phyloP scores from a whole-genome alignment of 2,888 invertebrate genomes.

The Boloria euphrosyne region DNA sequence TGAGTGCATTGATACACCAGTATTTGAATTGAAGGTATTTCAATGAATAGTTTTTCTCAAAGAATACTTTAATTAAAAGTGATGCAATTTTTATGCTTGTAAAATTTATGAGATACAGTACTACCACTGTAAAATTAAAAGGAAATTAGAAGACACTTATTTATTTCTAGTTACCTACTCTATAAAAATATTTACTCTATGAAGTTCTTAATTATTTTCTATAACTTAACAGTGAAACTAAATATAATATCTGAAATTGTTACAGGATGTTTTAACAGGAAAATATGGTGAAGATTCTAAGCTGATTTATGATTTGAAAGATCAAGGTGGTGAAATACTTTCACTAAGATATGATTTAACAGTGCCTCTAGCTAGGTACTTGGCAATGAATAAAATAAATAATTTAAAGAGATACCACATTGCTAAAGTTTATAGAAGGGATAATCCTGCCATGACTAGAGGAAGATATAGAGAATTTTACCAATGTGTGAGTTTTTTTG shows the following conservation, averaged over 20 bases:
- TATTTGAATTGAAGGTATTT: constrained; percentile 96
- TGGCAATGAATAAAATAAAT: constrained; percentile 98
- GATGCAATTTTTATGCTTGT: too few relatives aligned
- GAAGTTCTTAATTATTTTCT: too few relatives aligned
- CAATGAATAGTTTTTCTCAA: too few relatives aligned
- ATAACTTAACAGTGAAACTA: not conserved
- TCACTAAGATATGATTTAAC: constrained; percentile 98
- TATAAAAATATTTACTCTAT: too few relatives aligned
- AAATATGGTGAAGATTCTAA: constrained; percentile 99
- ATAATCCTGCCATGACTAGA: constrained; percentile 97
- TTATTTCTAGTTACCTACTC: too few relatives aligned
- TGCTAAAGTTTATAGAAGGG: constrained; percentile 98
- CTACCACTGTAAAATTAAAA: too few relatives aligned
- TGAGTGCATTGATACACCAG: constrained; percentile 98
- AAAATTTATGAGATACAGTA: too few relatives aligned
- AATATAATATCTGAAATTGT: constrained; percentile 33
- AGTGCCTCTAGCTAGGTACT: constrained; percentile 97
- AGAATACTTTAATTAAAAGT: not conserved
- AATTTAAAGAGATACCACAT: constrained; percentile 98
- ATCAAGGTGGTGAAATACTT: constrained; percentile 98
- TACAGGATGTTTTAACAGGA: constrained; percentile 96
- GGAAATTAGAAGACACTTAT: too few relatives aligned
- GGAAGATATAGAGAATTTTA: constrained; percentile 99
- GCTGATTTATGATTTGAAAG: constrained; percentile 98
- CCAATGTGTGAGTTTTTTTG: constrained; percentile 93